Base-by-base conservation (phyloP, 2,113 vertebrate genomes). In the Paradoxurus hermaphroditus region DNA sequence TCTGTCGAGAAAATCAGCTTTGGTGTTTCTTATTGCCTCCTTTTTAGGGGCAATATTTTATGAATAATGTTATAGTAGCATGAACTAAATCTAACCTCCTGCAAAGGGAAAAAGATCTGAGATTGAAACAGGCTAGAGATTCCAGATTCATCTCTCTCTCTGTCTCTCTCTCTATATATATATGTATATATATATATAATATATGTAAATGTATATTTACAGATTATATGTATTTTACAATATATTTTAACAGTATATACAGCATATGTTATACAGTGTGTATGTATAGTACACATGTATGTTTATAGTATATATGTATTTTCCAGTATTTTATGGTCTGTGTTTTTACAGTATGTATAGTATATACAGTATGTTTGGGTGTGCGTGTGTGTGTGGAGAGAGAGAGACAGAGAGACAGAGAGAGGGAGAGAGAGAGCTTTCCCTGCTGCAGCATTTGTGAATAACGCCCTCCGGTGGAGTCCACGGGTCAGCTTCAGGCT, bases 1-100 rank as follows among this genome's bases (percentile, higher is more conserved):
- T 97, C 31, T 94, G 14, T 63, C 56, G 12, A 78, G 36, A 90
- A 86, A 78, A 77, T 27, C 18, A 29, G 27, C 21, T 39, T 90
- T 14, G 23, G 23, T 83, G 4, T 77, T 91, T 88, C 39, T 91
- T 34, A 63, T 5, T 84, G n/a, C 5, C 29, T 3, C 29, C 11
- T n/a, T 88, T 94, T 34, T 39, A 36, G 27, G 4, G 13, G 21
- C 7, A 59, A 23, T 59, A 59, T 9, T 7, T 59, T 62, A 25
- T 79, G 62, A 53, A 27, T 81, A 72, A 4, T 19, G 10, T 21
- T 70, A 46, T 4, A 27, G 41, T 79, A 73, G 4, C 16, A 31
- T 79, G 62, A 53, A 27, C 70, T 78, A 7, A 39, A 92, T 83
- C 2, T 2, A 82, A 49, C 73, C 39, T 39, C 46, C 36, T 72